Evolutionary conservation across 2,113 vertebrate species (phyloP).

Genomic region (Halichoerus grypus): DNA sequence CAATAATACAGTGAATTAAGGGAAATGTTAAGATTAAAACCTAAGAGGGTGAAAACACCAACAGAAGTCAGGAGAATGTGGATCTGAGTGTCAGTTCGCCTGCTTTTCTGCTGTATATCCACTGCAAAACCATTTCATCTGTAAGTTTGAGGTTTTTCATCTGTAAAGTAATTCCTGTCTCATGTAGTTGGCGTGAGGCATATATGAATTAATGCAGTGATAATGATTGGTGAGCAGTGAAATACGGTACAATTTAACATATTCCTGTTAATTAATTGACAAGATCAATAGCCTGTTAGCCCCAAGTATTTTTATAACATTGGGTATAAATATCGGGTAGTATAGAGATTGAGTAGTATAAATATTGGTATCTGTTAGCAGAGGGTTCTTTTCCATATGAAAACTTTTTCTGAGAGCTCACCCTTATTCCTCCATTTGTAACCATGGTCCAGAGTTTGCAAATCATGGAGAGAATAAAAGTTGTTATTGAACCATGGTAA

Average conservation of each 20-base stretch:
- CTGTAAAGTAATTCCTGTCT: constrained; percentile 31
- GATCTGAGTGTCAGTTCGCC: background rate
- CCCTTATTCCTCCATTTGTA: constrained; percentile 32
- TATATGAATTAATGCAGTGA: background rate
- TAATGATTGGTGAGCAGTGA: background rate
- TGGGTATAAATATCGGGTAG: background rate
- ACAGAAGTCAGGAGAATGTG: background rate
- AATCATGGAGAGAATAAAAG: background rate
- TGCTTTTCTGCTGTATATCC: background rate
- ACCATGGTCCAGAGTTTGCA: background rate
- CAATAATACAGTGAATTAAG: background rate
- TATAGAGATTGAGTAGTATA: background rate
- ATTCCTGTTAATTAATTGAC: background rate
- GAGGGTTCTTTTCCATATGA: background rate
- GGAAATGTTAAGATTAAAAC: background rate
- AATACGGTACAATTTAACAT: background rate
- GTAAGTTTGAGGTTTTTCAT: background rate
- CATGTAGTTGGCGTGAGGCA: background rate
- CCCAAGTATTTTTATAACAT: constrained; percentile 15
- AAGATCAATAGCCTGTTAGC: background rate
- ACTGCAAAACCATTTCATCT: background rate
- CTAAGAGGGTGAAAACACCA: background rate
- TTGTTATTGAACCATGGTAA: background rate
- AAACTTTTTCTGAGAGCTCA: background rate
- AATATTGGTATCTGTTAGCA: background rate